Evolutionary conservation across 1,140 invertebrate genomes (phyloP).

Genomic region (Belonocnema kinseyi): DNA sequence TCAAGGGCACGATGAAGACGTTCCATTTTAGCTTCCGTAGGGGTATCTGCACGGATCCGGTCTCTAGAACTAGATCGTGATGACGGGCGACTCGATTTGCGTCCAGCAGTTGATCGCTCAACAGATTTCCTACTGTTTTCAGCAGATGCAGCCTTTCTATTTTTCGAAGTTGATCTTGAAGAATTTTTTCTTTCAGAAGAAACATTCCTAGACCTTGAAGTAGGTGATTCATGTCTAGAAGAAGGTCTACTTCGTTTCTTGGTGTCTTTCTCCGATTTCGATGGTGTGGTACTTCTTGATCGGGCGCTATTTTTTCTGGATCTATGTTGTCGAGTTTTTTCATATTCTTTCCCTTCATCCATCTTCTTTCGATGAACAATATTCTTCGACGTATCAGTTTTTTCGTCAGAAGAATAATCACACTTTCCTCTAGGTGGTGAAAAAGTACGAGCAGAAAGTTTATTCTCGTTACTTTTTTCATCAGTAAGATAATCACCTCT

Average conservation of each 20-base stretch:
- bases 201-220: slow-evolving; percentile 56
- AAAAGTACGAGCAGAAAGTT: slow-evolving; percentile 4
- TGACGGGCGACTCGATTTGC: slow-evolving; percentile 46
- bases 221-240: slow-evolving; percentile 58
- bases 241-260: slow-evolving; percentile 38
- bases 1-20: slow-evolving; percentile 55
- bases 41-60: slow-evolving; percentile 48
- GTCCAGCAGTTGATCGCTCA: neutral
- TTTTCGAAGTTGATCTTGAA: slow-evolving; percentile 44
- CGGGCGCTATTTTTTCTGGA: slow-evolving; percentile 7
- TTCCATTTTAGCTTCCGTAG: slow-evolving; percentile 56
- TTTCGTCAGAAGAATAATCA: slow-evolving; percentile 20
- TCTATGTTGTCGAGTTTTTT: neutral
- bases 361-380: slow-evolving; percentile 19
- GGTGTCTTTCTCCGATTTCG: neutral
- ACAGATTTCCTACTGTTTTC: neutral
- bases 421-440: neutral
- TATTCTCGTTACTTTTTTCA: neutral
- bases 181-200: slow-evolving; percentile 50
- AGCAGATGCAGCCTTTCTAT: slow-evolving; percentile 23
- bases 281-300: neutral
- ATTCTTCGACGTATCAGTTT: neutral
- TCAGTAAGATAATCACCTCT: neutral
- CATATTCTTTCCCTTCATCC: slow-evolving; percentile 31
- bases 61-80: slow-evolving; percentile 65